These are phyloP conservation scores for Equus quagga DNA, from an alignment of 2,113 vertebrate genomes.

Conservation along the genomic window DNA sequence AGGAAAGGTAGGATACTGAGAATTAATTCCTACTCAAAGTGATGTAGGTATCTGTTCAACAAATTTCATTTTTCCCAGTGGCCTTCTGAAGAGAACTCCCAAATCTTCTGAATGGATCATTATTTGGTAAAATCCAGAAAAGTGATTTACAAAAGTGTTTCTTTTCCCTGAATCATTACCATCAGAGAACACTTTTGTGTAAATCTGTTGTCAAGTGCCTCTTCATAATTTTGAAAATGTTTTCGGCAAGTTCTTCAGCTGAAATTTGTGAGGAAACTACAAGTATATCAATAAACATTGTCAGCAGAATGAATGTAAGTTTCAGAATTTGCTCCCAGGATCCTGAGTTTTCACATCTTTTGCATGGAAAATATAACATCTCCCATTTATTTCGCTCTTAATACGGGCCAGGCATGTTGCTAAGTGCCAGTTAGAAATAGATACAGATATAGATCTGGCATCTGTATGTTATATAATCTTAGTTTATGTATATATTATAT, in stretches of 20 bases:
- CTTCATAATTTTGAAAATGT: slow-evolving; percentile 14
- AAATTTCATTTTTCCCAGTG: background rate
- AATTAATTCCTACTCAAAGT: slow-evolving; percentile 25
- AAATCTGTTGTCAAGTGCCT: background rate
- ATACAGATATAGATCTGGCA: background rate
- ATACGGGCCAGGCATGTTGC: background rate
- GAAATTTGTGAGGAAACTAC: background rate
- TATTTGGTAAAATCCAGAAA: background rate
- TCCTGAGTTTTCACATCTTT: background rate
- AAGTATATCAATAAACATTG: background rate
- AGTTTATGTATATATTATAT: background rate
- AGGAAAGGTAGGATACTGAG: background rate
- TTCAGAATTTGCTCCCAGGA: background rate
- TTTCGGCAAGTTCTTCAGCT: slow-evolving; percentile 26
- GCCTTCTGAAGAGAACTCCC: background rate
- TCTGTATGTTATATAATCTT: background rate
- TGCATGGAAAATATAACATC: background rate
- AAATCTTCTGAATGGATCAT: background rate
- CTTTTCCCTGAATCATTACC: background rate
- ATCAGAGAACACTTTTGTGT: slow-evolving; percentile 33
- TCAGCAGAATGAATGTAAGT: background rate
- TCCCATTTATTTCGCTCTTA: background rate
- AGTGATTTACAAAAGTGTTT: background rate
- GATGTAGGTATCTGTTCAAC: background rate
- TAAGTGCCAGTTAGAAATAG: background rate